Conservation (phyloP, 1,140 invertebrate genomes). For the Habropoda laboriosa region DNA sequence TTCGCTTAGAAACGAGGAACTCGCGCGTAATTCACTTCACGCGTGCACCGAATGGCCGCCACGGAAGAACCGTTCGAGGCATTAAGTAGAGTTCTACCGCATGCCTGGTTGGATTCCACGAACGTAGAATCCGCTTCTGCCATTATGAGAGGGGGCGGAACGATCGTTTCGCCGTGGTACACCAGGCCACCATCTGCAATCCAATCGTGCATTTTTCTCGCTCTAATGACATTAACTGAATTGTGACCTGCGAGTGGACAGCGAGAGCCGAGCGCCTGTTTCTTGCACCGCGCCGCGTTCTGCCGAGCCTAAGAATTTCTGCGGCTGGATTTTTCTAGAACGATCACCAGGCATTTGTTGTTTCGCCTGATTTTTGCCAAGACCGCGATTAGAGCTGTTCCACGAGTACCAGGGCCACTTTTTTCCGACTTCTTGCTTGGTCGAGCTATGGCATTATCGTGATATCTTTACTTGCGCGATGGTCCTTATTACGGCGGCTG, state of each 20-base stretch:
- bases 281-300: no score
- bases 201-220: slow-evolving; percentile 61
- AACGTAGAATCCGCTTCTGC: slow-evolving; percentile 55
- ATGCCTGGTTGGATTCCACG: slow-evolving; percentile 68
- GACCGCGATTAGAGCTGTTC: slow-evolving; percentile 8
- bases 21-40: slow-evolving; percentile 1
- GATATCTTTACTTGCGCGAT: slow-evolving; percentile 14
- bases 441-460: not conserved
- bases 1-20: no score
- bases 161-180: not conserved
- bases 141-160: slow-evolving; percentile 40
- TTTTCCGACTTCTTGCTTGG: not conserved
- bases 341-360: not conserved
- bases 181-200: slow-evolving; percentile 49
- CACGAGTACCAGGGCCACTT: not conserved
- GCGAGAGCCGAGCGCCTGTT: not conserved
- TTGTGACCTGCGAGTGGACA: slow-evolving; percentile 21
- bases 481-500: no score
- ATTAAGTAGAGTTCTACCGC: slow-evolving; percentile 67
- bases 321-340: not conserved
- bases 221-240: slow-evolving; percentile 63
- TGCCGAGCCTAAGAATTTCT: not conserved
- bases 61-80: slow-evolving; percentile 67
- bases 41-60: slow-evolving; percentile 24
- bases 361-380: slow-evolving; percentile 4